phyloP scores from a whole-genome alignment of 2,113 vertebrate genomes.

The Rafetus swinhoei region DNA sequence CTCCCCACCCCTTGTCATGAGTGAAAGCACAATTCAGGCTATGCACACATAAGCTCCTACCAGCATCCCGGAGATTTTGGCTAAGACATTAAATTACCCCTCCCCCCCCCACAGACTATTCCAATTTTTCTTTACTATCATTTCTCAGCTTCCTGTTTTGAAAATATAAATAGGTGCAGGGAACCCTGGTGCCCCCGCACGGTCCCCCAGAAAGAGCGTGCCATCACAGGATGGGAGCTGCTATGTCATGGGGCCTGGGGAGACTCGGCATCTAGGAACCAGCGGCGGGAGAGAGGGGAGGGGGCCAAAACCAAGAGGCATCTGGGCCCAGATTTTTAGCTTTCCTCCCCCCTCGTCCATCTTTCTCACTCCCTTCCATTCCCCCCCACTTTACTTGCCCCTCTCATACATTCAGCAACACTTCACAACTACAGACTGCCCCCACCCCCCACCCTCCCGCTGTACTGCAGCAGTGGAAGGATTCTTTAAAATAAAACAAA shows the following conservation, averaged over 20 bases:
- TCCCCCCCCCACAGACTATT: constrained; percentile 37
- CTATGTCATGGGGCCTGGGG: neutral
- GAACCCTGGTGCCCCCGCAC: constrained; percentile 88
- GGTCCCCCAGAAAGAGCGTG: constrained; percentile 75
- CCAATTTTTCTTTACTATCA: constrained; percentile 72
- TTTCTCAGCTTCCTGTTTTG: constrained; percentile 71
- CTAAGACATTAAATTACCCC: neutral
- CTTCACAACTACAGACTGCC: neutral
- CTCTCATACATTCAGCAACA: constrained; percentile 37
- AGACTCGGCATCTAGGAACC: neutral
- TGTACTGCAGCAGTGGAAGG: constrained; percentile 29
- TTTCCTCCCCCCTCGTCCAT: neutral
- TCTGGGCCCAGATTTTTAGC: neutral
- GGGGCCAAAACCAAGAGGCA: neutral
- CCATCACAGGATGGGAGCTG: constrained; percentile 45
- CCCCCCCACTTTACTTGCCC: neutral
- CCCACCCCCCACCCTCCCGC: neutral
- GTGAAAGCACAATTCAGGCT: neutral
- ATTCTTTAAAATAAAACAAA: constrained; percentile 44
- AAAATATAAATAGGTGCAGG: constrained; percentile 83
- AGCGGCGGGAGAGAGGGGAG: constrained; percentile 8
- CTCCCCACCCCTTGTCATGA: neutral
- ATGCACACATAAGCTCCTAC: neutral
- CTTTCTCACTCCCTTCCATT: neutral
- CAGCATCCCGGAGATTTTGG: constrained; percentile 10